Percentiles rank a stretch among this genome's conserved stretches.
These are phyloP conservation scores for Bellardia bayeri DNA, from an alignment of 2,888 invertebrate species.

Conservation along the genomic window DNA sequence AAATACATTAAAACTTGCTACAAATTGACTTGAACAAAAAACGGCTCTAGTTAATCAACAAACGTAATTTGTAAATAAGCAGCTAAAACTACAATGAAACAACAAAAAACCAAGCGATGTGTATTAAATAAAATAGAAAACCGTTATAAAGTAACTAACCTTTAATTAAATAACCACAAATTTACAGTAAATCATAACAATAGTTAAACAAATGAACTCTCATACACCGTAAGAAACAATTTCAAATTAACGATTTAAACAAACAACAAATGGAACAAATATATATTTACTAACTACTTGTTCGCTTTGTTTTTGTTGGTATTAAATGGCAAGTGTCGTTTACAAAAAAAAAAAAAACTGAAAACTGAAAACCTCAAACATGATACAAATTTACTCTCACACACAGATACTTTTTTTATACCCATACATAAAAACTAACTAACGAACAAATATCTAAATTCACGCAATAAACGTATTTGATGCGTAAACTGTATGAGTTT, in stretches of 20 bases:
- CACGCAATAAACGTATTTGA: slow-evolving; percentile 67
- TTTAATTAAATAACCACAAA: slow-evolving; percentile 68
- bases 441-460: slow-evolving; percentile 42
- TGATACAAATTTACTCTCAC: not conserved
- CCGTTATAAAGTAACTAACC: slow-evolving; percentile 55
- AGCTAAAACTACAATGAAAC: not conserved
- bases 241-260: slow-evolving; percentile 56
- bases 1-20: slow-evolving; percentile 6
- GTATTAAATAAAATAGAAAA: slow-evolving; percentile 15
- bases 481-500: slow-evolving; percentile 57
- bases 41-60: not conserved
- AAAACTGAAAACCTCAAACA: not conserved
- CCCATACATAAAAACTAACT: not conserved
- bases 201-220: slow-evolving; percentile 33
- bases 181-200: slow-evolving; percentile 60
- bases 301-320: not conserved
- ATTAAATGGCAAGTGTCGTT: slow-evolving; percentile 58
- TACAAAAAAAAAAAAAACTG: not conserved
- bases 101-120: slow-evolving; percentile 1
- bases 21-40: slow-evolving; percentile 37
- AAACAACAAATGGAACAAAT: not conserved
- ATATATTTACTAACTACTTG: not conserved
- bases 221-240: not conserved
- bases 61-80: slow-evolving; percentile 22
- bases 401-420: not conserved